A percentile compares a stretch with the other conserved stretches of the same genome.
Conservation (phyloP, 2,888 invertebrate species). For the Hemistola chrysoprasaria region DNA sequence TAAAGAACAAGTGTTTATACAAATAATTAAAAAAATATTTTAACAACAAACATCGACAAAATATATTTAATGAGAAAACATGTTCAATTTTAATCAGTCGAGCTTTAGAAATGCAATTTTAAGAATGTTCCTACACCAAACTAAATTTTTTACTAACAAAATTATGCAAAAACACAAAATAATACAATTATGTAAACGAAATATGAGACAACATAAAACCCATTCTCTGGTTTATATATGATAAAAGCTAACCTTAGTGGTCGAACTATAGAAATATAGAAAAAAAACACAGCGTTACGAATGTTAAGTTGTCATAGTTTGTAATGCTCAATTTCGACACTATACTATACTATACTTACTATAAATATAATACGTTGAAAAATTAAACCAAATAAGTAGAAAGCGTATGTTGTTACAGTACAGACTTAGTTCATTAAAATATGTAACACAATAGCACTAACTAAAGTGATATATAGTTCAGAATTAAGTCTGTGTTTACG, state of each 20-base stretch:
- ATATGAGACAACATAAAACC: conserved; percentile 59
- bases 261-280: conserved; percentile 40
- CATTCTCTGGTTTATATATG: conserved; percentile 55
- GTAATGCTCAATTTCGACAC: conserved; percentile 64
- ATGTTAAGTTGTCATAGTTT: conserved; percentile 75
- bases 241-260: conserved; percentile 54
- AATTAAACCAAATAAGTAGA: conserved; percentile 75
- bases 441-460: conserved; percentile 36
- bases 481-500: conserved; percentile 46
- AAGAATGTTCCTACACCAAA: conserved; percentile 61
- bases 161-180: conserved; percentile 73
- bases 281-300: conserved; percentile 47
- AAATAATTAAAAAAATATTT: conserved; percentile 86
- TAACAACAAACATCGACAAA: conserved; percentile 84
- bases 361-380: conserved; percentile 79
- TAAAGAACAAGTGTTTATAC: conserved; percentile 88
- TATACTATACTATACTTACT: conserved; percentile 76
- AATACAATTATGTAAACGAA: conserved; percentile 34
- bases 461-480: conserved; percentile 38
- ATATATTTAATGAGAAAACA: conserved; percentile 82
- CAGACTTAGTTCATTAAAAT: conserved; percentile 47
- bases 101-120: conserved; percentile 80
- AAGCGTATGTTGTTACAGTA: conserved; percentile 75
- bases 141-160: conserved; percentile 62
- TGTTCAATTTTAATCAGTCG: conserved; percentile 77